These are phyloP conservation scores for Neodon shergylaensis DNA, from an alignment of 2,113 vertebrate species.

Conservation along the genomic window DNA sequence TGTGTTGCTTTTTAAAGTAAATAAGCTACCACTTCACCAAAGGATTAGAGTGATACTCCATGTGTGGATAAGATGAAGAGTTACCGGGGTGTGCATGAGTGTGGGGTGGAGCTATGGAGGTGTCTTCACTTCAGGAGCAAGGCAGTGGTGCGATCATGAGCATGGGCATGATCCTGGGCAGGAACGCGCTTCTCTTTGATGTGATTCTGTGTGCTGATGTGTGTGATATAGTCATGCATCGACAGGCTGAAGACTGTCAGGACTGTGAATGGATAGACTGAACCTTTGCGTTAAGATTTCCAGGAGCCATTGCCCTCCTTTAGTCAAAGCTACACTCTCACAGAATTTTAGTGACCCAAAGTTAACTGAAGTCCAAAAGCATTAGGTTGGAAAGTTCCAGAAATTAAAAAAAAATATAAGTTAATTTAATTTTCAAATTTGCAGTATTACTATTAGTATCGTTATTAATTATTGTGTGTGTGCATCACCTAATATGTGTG, in stretches of 20 bases:
- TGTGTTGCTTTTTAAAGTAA: constrained; percentile 59
- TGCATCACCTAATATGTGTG: background rate
- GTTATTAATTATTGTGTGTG: background rate
- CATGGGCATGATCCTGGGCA: too few species aligned
- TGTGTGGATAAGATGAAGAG: background rate
- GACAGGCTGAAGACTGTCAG: background rate
- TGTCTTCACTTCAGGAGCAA: background rate
- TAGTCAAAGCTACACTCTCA: background rate
- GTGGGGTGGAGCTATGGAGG: background rate
- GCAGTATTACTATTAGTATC: too few species aligned
- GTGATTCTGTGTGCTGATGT: background rate
- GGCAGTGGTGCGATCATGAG: background rate
- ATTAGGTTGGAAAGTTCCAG: background rate
- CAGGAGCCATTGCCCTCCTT: accelerated
- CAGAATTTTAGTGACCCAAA: background rate
- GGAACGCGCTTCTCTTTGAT: accelerated
- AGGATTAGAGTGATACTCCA: background rate
- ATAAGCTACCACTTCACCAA: background rate
- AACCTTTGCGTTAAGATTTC: background rate
- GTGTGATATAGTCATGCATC: accelerated
- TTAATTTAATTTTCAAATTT: background rate
- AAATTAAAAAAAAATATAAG: background rate
- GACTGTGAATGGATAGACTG: accelerated
- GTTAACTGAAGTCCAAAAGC: background rate
- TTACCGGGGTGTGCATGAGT: too few species aligned